Base-by-base conservation (phyloP, 2,113 vertebrate genomes). In the Plectropomus leopardus region DNA sequence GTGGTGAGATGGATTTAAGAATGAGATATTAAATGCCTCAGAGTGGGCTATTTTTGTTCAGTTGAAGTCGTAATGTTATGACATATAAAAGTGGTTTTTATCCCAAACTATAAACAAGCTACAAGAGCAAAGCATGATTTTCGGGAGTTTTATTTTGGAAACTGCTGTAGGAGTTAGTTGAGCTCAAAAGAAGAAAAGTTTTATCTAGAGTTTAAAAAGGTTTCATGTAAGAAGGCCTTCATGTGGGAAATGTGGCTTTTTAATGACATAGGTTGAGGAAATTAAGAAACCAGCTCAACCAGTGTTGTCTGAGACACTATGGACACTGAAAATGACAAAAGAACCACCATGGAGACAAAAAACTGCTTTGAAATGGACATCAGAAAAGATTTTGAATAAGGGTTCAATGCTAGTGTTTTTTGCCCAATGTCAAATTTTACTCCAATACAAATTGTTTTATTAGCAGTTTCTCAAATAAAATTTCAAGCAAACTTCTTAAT, bases 1-100 rank as follows among this genome's bases (percentile, higher is more conserved):
- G 58, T 48, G 40, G 66, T n/a, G 32, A 47, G 19, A 14, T 24
- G 36, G 61, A 69, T 61, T 59, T 69, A n/a, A 82, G 28, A 84
- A 88, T 16, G 28, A 59, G 21, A 51, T 54, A 47, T 45, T 44
- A 71, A 75, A 78, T 47, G 4, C 42, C 15, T 57, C 50, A 21
- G 58, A 7, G 23, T 21, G 11, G 13, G 26, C 21, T 24, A 14
- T 71, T 54, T 64, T 23, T 64, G 24, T 54, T 57, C 36, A 40
- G 10, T 40, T 23, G 40, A 17, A 14, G 28, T 66, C 24, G 11
- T 40, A 13, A 16, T 9, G 40, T 48, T 11, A 19, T 7, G 5
- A 14, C 6, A 50, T 19, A 32, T 10, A 1, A 4, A 34, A 65
- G 14, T 24, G 17, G 4, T 26, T 70, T 71, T 44, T 47, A 42